These are phyloP conservation scores for Ceratitis capitata DNA, from an alignment of 1,140 invertebrate species.

Conservation along the genomic window DNA sequence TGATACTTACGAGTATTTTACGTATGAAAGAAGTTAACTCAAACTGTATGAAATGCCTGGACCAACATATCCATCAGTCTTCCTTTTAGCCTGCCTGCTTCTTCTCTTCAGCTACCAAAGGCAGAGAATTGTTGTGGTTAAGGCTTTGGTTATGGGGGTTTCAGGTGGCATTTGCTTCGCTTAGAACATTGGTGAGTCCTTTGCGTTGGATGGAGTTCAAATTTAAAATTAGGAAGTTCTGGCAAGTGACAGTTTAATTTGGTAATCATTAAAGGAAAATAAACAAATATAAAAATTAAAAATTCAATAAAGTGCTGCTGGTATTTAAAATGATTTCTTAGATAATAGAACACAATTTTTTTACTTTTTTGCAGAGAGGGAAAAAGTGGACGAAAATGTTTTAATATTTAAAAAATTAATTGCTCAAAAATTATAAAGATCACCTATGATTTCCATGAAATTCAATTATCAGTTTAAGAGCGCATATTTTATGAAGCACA, in stretches of 20 bases:
- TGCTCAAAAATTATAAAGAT: too few relatives aligned
- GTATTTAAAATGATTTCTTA: not conserved
- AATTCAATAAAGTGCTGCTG: not conserved
- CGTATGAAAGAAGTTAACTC: too few relatives aligned
- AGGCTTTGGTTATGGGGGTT: not conserved
- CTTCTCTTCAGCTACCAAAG: not conserved
- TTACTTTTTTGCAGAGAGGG: too few relatives aligned
- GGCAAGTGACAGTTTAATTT: not conserved
- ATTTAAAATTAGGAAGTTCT: not conserved
- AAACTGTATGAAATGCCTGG: not conserved
- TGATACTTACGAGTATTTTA: not conserved
- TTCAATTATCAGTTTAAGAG: too few relatives aligned
- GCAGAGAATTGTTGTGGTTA: not conserved
- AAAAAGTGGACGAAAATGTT: too few relatives aligned
- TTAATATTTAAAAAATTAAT: too few relatives aligned
- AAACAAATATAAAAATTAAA: too few relatives aligned
- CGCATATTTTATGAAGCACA: too few relatives aligned
- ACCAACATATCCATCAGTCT: not conserved
- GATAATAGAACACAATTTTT: not conserved
- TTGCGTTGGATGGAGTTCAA: not conserved
- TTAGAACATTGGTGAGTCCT: too few relatives aligned
- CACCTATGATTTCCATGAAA: too few relatives aligned
- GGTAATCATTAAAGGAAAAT: not conserved
- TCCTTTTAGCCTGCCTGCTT: not conserved
- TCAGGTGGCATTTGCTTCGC: too few relatives aligned